Evolutionary conservation across 2,888 invertebrate species (phyloP), one percentile per base, ranked within the genome.

Genomic region (Limenitis arthemis): DNA sequence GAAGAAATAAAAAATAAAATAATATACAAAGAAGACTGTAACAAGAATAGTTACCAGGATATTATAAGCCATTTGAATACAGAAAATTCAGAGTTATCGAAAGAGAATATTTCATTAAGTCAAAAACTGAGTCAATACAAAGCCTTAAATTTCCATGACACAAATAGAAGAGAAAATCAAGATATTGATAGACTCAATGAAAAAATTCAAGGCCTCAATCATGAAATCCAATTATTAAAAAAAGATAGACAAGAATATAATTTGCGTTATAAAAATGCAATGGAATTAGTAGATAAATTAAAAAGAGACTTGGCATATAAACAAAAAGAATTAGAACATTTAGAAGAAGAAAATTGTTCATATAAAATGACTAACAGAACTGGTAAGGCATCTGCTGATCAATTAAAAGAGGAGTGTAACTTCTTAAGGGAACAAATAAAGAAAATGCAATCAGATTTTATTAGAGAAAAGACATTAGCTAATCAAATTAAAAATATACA

Each of bases 401-500:
- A 79, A 56, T 66, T 85, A 37, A 79, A 66, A 69, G 83, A 84
- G 44, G 86, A 86, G 65, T 86, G 84, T 64, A 69, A 74, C 47
- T 78, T 77, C 64, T 69, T 87, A 56, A 77, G 73, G 55, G 84
- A 87, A 54, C 81, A 86, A 69, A 73, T 87, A 41, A 83, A 82
- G 64, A 77, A 69, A 63, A 72, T 83, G 69, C 86, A 87, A 66
- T 72, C 75, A 48, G 86, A 86, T 71, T 72, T 84, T 11, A 79
- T 87, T 20, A 85, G 79, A 66, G 84, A 85, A 59, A 86, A 86
- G 69, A 83, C 86, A 49, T 62, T 86, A 53, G 70, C 84, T 51
- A 85, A 70, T 66, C 87, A 87, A 73, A 80, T 78, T 50, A 94
- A 93, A 74, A 88, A 91, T 59, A 82, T 93, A 44, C 93, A 94